Evolutionary conservation across 2,113 vertebrate genomes (phyloP).

Genomic region (Channa argus): DNA sequence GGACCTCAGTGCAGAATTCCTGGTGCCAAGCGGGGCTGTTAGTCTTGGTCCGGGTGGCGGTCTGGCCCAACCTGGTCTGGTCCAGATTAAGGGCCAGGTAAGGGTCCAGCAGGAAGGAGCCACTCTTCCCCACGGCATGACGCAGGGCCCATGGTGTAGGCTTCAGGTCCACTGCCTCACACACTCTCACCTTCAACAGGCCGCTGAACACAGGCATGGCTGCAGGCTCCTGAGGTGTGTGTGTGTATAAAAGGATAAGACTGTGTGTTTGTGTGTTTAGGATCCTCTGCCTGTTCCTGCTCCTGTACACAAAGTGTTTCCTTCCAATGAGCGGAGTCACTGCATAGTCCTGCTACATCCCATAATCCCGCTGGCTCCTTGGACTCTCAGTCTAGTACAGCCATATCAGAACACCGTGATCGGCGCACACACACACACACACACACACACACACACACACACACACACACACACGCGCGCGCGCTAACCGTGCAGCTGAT

Average conservation of each 20-base stretch:
- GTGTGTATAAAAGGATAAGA: neutral
- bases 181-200: slow-evolving; percentile 97
- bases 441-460: neutral
- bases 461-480: neutral
- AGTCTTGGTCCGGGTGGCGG: slow-evolving; percentile 95
- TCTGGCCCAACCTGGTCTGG: slow-evolving; percentile 97
- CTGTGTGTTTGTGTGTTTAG: slow-evolving; percentile 55
- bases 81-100: slow-evolving; percentile 99
- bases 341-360: slow-evolving; percentile 76
- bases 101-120: slow-evolving; percentile 96
- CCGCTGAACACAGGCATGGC: slow-evolving; percentile 99
- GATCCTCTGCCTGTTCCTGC: slow-evolving; percentile 61
- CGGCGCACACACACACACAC: slow-evolving; percentile 8
- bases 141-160: slow-evolving; percentile 98
- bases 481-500: slow-evolving; percentile 30
- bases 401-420: slow-evolving; percentile 47
- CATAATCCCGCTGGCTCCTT: slow-evolving; percentile 65
- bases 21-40: slow-evolving; percentile 98
- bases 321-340: slow-evolving; percentile 74
- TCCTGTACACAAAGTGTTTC: slow-evolving; percentile 68
- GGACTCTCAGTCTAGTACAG: slow-evolving; percentile 59
- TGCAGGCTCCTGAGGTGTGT: slow-evolving; percentile 17
- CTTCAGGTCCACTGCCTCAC: slow-evolving; percentile 97
- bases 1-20: slow-evolving; percentile 97
- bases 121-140: slow-evolving; percentile 95